Conservation (phyloP, 1,140 invertebrate genomes). For the Leptinotarsa lineolata region DNA sequence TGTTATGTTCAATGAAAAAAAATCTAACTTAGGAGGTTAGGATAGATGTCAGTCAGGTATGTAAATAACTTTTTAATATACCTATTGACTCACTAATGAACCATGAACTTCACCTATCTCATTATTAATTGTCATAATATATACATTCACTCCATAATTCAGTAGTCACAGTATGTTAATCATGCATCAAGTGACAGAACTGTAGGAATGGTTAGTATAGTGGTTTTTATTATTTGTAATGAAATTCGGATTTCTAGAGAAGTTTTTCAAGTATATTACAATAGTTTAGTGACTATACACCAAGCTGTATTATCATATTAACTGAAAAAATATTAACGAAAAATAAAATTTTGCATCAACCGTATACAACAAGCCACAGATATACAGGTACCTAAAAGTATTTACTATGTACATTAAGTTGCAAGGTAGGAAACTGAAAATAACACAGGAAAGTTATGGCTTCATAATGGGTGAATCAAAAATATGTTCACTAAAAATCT, state of each 20-base stretch:
- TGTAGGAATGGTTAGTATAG: constrained; percentile 16
- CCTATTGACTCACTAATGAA: neutral
- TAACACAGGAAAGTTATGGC: constrained; percentile 47
- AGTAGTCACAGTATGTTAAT: neutral
- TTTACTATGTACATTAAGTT: constrained; percentile 35
- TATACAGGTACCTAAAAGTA: constrained; percentile 53
- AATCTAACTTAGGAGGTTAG: too few species aligned
- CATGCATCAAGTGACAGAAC: neutral
- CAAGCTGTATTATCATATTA: constrained; percentile 42
- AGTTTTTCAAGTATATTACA: constrained; percentile 52
- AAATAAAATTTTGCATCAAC: constrained; percentile 43
- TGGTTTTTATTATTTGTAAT: constrained; percentile 36
- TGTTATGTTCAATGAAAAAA: too few species aligned
- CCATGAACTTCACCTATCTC: constrained; percentile 1
- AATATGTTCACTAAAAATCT: neutral
- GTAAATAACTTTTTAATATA: neutral
- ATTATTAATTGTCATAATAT: neutral
- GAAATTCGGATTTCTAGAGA: constrained; percentile 57
- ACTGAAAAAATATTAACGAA: constrained; percentile 41
- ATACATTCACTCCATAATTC: neutral
- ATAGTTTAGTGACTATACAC: constrained; percentile 46
- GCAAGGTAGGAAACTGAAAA: constrained; percentile 35
- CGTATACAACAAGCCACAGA: constrained; percentile 54
- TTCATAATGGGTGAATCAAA: constrained; percentile 1
- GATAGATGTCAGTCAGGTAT: neutral